A percentile compares a stretch with the other conserved stretches of the same genome.
Evolutionary conservation across 2,797 vertebrate genomes (phyloP).

Genomic region (Tenualosa thibaudeaui): DNA sequence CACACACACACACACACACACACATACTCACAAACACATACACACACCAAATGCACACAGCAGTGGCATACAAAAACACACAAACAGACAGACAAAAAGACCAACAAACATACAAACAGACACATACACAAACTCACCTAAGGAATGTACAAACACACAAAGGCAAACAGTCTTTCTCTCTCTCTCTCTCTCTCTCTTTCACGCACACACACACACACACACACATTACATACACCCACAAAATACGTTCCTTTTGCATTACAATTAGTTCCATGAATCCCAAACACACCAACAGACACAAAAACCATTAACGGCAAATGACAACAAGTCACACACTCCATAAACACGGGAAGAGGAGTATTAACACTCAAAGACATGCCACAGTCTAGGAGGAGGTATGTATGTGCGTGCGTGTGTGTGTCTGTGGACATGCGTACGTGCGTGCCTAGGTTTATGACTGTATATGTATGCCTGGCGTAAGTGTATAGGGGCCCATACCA

Average conservation of each 20-base stretch:
- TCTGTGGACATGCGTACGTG: neutral
- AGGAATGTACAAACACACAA: neutral
- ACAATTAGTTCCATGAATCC: neutral
- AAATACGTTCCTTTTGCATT: neutral
- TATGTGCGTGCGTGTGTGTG: neutral
- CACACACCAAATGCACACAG: neutral
- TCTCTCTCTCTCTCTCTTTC: neutral
- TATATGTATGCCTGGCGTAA: constrained; percentile 15
- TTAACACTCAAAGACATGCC: neutral
- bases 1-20: neutral
- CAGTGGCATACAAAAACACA: neutral
- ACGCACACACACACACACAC: neutral
- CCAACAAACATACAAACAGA: no score
- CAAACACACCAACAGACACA: neutral
- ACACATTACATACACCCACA: neutral
- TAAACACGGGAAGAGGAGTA: neutral
- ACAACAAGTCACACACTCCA: neutral
- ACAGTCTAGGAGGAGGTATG: neutral
- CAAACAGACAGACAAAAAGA: neutral
- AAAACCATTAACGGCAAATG: neutral
- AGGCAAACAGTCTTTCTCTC: neutral
- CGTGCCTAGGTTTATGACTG: neutral
- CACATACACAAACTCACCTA: neutral
- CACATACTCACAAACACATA: neutral
- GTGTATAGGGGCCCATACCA: neutral